Evolutionary conservation across 2,888 invertebrate species (phyloP), one percentile per base, ranked within the genome.

Genomic region (Plagiodera versicolora): DNA sequence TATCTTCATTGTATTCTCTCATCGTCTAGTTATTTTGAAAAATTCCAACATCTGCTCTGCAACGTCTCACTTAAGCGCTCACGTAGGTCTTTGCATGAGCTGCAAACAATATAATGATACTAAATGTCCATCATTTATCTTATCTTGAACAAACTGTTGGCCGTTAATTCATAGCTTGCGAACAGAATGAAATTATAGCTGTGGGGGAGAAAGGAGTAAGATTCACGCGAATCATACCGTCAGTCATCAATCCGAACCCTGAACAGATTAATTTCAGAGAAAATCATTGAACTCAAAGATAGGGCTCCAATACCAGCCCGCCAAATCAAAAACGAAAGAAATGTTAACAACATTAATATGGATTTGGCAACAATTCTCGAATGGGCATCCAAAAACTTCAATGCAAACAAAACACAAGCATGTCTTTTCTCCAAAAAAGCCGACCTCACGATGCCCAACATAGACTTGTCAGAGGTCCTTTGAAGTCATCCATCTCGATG

Each of bases 91-190:
- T 56, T 59, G 61, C 66, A 67, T 49, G 58, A 64, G 64, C 61
- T 63, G 66, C 60, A 64, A 69, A 72, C 67, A 62, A 62, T 60
- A 67, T 74, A 74, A 72, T 73, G 66, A 70, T 65, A 67, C 66
- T 71, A 69, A 72, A 73, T 72, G 71, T 67, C 71, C 61, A 64
- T 74, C 72, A 72, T 73, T 73, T 72, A 71, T 72, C 71, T 69
- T 24, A 52, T 68, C 69, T 70, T 72, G 71, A 72, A 71, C 72
- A 71, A 74, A 72, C 71, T 69, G 67, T 64, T 67, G 35, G 57
- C 64, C 64, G 67, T 20, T 57, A 64, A 63, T 63, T 58, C 64
- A 59, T 66, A 64, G 67, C 65, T 64, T 59, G 28, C 28, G 45
- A 49, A 28, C 30, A 16, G 16, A 53, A 44, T 44, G 14, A 24